Conservation (phyloP, 2,888 invertebrate genomes). For the Diaphora mendica region DNA sequence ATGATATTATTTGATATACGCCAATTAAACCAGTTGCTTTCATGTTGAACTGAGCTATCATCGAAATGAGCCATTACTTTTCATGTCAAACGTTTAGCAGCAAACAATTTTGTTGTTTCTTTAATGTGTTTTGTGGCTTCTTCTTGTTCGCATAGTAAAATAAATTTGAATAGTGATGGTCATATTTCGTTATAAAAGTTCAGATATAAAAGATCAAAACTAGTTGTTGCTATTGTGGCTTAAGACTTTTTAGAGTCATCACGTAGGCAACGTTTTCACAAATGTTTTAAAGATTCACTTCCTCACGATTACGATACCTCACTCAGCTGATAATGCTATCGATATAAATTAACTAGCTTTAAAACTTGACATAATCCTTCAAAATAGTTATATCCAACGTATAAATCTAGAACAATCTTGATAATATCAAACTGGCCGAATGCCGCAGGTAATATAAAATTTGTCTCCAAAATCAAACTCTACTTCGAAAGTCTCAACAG, state of each 20-base stretch:
- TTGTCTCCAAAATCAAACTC: no score
- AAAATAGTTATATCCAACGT: no score
- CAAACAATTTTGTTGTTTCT: constrained; percentile 1
- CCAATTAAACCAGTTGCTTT: constrained; percentile 39
- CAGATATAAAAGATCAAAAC: background rate
- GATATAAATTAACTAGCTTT: background rate
- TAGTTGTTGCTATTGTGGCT: no score
- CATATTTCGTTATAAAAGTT: background rate
- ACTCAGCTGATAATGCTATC: no score
- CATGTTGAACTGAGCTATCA: constrained; percentile 24
- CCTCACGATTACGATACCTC: no score
- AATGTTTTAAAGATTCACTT: no score
- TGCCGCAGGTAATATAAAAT: no score
- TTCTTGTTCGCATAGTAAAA: constrained; percentile 3
- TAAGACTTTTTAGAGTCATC: no score
- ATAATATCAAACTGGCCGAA: background rate
- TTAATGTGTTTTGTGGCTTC: background rate
- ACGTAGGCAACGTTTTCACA: no score
- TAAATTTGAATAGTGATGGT: background rate
- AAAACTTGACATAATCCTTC: background rate
- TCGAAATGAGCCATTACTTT: constrained; percentile 13
- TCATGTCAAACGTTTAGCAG: constrained; percentile 6
- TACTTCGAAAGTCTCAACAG: no score
- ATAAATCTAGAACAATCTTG: background rate
- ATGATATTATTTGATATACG: constrained; percentile 35